Base-by-base conservation (phyloP, 1,140 invertebrate genomes). In the Drosophila orosa region DNA sequence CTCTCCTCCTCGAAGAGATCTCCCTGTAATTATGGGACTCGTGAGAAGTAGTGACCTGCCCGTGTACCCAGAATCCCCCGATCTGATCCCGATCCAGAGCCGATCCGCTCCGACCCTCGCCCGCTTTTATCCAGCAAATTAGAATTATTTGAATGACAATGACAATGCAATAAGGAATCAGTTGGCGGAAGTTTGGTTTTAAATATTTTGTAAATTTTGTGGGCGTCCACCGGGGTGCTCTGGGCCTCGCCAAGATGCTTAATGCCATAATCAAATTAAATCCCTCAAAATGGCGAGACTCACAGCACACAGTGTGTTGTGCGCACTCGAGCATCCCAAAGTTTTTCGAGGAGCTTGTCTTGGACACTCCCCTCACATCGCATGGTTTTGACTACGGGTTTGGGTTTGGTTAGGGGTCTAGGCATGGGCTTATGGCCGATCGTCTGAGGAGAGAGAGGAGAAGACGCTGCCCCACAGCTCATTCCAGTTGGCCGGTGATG, bases 201-300 rank as follows among this genome's bases (percentile, higher is more conserved):
- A 89, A 87, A 87, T 87, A 89, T 87, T 87, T 89, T 89, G 84
- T 84, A 87, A 80, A 87, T 87, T 87, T 87, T 87, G 84, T 89
- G 84, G 84, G 84, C 84, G 84, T 87, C 67, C 55, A 65, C 80
- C 44, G 13, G 31, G 27, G 35, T 40, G 19, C 35, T n/a, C 48
- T 27, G 31, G 35, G 19, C 13, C n/a, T 15, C n/a, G 27, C 31
- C 58, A 61, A 67, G 42, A 37, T 54, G 50, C 50, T 73, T 54
- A 47, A 65, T 68, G 48, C 27, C n/a, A 66, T 74, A 74, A 75
- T 57, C 42, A 47, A 71, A 71, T 71, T 71, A 71, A 47, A 39
- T 45, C 27, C 40, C 35, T n/a, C 7, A 82, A 86, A 86, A 87
- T 82, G 78, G 82, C 78, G 78, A 42, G 17, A 22, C 66, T 80